Base-by-base conservation (phyloP, 2,797 vertebrate genomes). In the Karalla daura region DNA sequence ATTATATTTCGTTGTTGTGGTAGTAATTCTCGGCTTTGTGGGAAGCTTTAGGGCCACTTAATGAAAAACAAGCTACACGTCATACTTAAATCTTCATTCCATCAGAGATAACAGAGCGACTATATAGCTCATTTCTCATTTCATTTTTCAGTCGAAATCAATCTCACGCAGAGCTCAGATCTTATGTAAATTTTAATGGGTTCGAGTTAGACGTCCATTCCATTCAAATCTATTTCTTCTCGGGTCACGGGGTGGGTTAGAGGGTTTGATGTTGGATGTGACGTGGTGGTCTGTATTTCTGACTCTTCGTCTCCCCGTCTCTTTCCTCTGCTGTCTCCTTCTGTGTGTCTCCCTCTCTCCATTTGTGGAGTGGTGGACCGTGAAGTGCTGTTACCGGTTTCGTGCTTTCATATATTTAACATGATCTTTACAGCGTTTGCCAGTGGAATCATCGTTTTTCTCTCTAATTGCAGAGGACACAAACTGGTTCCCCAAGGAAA, bases 401-500 rank as follows among this genome's bases (percentile, higher is more conserved):
- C 63, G 81, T 88, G 74, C 66, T 55, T 67, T 68, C 78, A 49
- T 76, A 67, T 75, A 66, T 71, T 41, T 43, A 65, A 56, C 37
- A 64, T 23, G 66, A 77, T 58, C 24, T 71, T 55, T 40, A 15
- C 7, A 0, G 64, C 36, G 61, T 70, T 78, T 74, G 41, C 58
- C 33, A 56, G 28, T 50, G n/a, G 5, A 56, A 40, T 76, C 5
- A 54, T 45, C 0, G 35, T 60, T 58, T 72, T 58, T 86, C 60
- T 84, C 55, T 81, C 39, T 67, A 85, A 75, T 89, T 92, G 35
- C 92, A 99, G 98, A 99, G 13, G 96, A 98, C 65, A 93, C 93
- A 49, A 98, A 95, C 86, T 99, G 98, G 98, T 98, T 97, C 89
- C 98, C 97, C 23, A 99, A 98, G 85, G 97, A 99, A 85, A 99